These are phyloP conservation scores for Leucoraja erinaceus DNA, from an alignment of 2,113 vertebrate species.

Conservation along the genomic window DNA sequence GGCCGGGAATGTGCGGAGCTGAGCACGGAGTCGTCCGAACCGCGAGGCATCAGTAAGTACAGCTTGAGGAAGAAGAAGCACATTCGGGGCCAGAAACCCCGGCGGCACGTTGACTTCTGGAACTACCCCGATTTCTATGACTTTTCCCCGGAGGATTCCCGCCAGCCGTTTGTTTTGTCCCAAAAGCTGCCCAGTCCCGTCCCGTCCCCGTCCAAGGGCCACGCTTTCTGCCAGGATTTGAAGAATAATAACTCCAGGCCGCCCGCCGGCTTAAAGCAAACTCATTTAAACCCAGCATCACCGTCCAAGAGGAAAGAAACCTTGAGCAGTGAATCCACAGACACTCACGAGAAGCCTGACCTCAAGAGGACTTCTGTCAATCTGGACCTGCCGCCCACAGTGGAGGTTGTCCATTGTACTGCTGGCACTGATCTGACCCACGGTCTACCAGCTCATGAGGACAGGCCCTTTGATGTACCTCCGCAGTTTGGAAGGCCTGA, in stretches of 20 bases:
- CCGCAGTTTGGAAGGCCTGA: not conserved
- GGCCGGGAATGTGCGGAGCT: not conserved
- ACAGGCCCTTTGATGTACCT: not conserved
- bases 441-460: not conserved
- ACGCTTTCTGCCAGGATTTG: not conserved
- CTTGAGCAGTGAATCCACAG: not conserved
- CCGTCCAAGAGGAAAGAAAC: not conserved
- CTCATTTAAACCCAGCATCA: not conserved
- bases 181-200: not conserved
- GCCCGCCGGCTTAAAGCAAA: not conserved
- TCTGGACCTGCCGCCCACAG: not conserved
- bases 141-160: slow-evolving; percentile 1
- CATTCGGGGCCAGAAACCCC: not conserved
- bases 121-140: slow-evolving; percentile 35
- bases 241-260: not conserved
- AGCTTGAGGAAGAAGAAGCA: slow-evolving; percentile 2
- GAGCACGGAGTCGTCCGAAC: not conserved
- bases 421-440: not conserved
- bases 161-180: not conserved
- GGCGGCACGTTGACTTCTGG: slow-evolving; percentile 16
- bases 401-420: not conserved
- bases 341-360: not conserved
- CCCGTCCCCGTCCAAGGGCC: slow-evolving; percentile 3
- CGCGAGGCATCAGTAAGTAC: not conserved
- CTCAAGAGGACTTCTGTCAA: slow-evolving; percentile 1